A percentile compares a stretch with the other conserved stretches of the same genome.
Evolutionary conservation across 35 echinoderm and acorn worm genomes (phyloP).

Genomic region (Heliocidaris tuberculata): DNA sequence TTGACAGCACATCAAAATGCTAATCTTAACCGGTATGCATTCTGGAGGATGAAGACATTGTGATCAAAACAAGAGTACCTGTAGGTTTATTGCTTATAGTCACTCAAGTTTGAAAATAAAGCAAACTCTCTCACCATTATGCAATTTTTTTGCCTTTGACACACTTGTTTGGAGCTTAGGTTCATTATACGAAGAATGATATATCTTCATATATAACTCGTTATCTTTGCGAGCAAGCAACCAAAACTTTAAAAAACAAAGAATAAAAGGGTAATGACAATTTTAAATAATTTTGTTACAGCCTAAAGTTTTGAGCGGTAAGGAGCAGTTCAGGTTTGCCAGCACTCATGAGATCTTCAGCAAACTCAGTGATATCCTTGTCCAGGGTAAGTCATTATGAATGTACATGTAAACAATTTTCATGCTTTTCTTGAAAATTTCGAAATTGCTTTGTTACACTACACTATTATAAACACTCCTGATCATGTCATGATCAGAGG

Average conservation of each 20-base stretch:
- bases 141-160: neutral
- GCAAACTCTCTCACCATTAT: neutral
- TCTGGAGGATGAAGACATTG: too few species aligned
- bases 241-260: too few species aligned
- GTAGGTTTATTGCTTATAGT: too few species aligned
- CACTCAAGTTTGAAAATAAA: neutral
- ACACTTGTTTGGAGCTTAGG: neutral
- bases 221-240: neutral
- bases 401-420: too few species aligned
- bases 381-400: slow-evolving; percentile 65
- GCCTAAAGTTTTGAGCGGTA: slow-evolving; percentile 75
- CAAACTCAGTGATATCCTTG: slow-evolving; percentile 65
- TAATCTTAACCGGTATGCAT: too few species aligned
- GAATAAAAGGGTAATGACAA: neutral
- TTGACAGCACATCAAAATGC: too few species aligned
- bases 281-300: slow-evolving; percentile 6
- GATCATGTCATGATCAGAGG: too few species aligned
- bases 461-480: too few species aligned
- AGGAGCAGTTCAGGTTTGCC: slow-evolving; percentile 76
- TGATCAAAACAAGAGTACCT: too few species aligned
- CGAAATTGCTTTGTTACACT: too few species aligned
- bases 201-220: neutral
- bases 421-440: too few species aligned
- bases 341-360: slow-evolving; percentile 79
- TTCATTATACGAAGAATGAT: neutral